A percentile compares a stretch with the other conserved stretches of the same genome.
These are phyloP conservation scores for Catostylus mosaicus DNA, from an alignment of 30 jellyfish, hydroid and myxozoan species.

Conservation along the genomic window DNA sequence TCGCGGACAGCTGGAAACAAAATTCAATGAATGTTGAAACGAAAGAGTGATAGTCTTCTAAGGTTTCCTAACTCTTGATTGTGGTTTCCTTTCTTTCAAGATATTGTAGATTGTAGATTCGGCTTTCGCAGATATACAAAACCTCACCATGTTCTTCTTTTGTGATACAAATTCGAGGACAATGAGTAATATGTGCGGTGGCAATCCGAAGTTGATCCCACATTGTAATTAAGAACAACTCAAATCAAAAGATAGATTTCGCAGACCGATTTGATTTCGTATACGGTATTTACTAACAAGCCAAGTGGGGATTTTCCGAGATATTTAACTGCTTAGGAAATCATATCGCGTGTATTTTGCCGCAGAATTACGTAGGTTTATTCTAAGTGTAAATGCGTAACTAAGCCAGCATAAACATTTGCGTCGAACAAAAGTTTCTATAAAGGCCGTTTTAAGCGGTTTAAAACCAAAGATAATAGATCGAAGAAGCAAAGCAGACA, in stretches of 20 bases:
- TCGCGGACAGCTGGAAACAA: background rate
- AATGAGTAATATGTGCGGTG: slow-evolving; percentile 35
- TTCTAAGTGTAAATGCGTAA: background rate
- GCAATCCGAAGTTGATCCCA: slow-evolving; percentile 40
- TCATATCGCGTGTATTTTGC: slow-evolving; percentile 2
- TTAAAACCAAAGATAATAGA: background rate
- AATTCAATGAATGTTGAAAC: background rate
- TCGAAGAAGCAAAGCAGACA: too few species aligned
- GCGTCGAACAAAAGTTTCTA: background rate
- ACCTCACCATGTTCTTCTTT: slow-evolving; percentile 40
- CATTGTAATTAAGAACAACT: slow-evolving; percentile 37
- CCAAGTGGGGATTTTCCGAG: slow-evolving; percentile 27
- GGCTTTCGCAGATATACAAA: slow-evolving; percentile 10
- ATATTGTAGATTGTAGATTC: slow-evolving; percentile 8
- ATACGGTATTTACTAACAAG: slow-evolving; percentile 15
- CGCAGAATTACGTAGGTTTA: background rate
- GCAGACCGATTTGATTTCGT: slow-evolving; percentile 42
- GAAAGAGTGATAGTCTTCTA: slow-evolving; percentile 14
- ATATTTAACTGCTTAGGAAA: slow-evolving; percentile 7
- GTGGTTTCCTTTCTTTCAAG: slow-evolving; percentile 45
- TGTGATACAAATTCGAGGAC: slow-evolving; percentile 46
- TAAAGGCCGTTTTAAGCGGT: background rate
- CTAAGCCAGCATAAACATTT: background rate
- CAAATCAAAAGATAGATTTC: slow-evolving; percentile 49
- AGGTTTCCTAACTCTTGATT: slow-evolving; percentile 51